Conservation (phyloP, 1,140 invertebrate genomes). For the Neodiprion pinetum region DNA sequence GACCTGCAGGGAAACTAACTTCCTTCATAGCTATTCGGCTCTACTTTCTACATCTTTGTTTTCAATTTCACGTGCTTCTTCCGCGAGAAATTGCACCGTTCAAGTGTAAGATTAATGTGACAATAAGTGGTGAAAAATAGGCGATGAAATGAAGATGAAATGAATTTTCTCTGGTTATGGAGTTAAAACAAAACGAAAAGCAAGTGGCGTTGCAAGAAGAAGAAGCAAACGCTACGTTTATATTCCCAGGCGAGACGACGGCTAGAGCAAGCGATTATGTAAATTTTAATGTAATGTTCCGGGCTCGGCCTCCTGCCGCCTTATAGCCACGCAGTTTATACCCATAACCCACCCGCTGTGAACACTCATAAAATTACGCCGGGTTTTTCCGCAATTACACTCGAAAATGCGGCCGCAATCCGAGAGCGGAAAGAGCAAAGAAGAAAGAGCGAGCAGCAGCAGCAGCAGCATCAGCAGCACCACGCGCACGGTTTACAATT, state of each 20-base stretch:
- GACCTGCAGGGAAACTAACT: too few species aligned
- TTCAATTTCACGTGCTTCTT: too few species aligned
- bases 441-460: too few species aligned
- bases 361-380: conserved; percentile 48
- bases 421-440: not conserved
- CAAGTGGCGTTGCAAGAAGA: not conserved
- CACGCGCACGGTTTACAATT: not conserved
- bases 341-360: conserved; percentile 38
- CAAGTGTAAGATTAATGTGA: too few species aligned
- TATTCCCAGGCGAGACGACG: conserved; percentile 6
- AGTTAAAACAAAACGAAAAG: not conserved
- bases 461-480: too few species aligned
- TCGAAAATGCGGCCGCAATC: not conserved
- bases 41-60: too few species aligned
- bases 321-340: conserved; percentile 3
- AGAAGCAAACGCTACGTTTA: conserved; percentile 3
- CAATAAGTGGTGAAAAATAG: too few species aligned
- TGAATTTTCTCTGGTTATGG: not conserved
- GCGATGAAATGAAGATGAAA: too few species aligned
- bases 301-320: conserved; percentile 38
- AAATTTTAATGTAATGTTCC: conserved; percentile 50
- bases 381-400: conserved; percentile 19
- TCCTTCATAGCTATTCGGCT: too few species aligned
- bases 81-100: too few species aligned
- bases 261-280: conserved; percentile 43